Evolutionary conservation across 2,113 vertebrate genomes (phyloP).

Genomic region (Scolopax mira): DNA sequence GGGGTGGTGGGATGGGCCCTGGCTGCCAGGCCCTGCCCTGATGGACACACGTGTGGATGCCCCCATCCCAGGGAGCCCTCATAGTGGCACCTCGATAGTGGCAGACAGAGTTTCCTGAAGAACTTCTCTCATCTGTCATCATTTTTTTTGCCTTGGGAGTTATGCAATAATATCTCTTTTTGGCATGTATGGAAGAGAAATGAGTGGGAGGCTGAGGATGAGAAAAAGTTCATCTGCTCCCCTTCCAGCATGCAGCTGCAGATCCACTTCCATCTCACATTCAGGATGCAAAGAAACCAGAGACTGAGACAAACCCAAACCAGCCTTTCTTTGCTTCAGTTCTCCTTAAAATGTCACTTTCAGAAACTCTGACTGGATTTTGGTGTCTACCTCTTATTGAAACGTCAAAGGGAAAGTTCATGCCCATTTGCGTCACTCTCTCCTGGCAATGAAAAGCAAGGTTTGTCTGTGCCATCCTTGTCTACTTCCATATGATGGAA

Average conservation of each 20-base stretch:
- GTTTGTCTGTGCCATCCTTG: background rate
- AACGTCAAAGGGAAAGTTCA: background rate
- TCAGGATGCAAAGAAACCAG: background rate
- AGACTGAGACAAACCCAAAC: background rate
- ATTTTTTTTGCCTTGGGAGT: background rate
- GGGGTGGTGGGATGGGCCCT: background rate
- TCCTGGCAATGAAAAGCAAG: background rate
- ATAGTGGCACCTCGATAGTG: accelerated
- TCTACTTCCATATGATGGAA: accelerated
- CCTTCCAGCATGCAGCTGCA: background rate
- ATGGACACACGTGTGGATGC: accelerated
- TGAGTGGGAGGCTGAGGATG: background rate
- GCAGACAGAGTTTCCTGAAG: background rate
- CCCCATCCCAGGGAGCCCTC: background rate
- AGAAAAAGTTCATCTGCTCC: background rate
- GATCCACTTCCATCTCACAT: background rate
- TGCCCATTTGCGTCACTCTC: accelerated
- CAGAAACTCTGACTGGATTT: background rate
- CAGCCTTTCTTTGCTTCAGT: background rate
- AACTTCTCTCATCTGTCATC: background rate
- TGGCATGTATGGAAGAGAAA: background rate
- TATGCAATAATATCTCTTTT: background rate
- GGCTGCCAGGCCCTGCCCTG: background rate
- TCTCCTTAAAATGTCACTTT: background rate
- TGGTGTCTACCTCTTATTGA: background rate